Evolutionary conservation across 2,113 vertebrate species (phyloP), one percentile per base, ranked within the genome.

Genomic region (Macrotus californicus): DNA sequence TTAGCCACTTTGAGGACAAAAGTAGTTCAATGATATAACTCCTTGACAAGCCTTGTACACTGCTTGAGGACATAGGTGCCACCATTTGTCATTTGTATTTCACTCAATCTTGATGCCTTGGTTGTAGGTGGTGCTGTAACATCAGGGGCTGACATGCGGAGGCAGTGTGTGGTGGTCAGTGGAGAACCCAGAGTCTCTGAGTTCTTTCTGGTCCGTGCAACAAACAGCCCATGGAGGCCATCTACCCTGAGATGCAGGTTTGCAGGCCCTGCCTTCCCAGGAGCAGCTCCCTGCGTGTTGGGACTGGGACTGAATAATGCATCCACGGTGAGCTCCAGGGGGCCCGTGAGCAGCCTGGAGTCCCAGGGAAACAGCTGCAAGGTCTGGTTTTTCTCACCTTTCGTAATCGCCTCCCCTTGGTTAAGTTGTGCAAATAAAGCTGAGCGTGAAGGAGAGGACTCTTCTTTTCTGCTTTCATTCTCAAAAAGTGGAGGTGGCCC

Each of bases 401-500:
- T 99, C 26, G 99, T 99, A 87, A 99, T 99, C 13, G 98, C 98
- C 97, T 99, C 99, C 96, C 99, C 99, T 98, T 99, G 99, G 97
- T 99, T 99, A 48, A 99, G 99, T 96, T 99, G 98, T 43, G 99
- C 98, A 83, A 99, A 99, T 2, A 99, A 98, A 8, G 99, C 99
- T 0, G 99, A 99, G 81, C 99, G 99, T 70, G 98, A 95, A 0
- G 98, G 97, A 0, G 96, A 96, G 29, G 98, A 81, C 3, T 98
- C 98, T 34, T 98, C 97, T 97, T 97, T 98, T 1, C 90, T 16
- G 0, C 97, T 86, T 59, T 97, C 97, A 50, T 98, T 97, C 22
- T 98, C 97, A 0, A 98, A 98, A 91, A 98, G 97, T 22, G 99
- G 99, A 21, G 99, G 99, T 0, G 99, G 99, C 46, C 98, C 98